A percentile compares a stretch with the other conserved stretches of the same genome.
These are phyloP conservation scores for Aegotheles bennettii DNA, from an alignment of 2,113 vertebrate genomes.

Conservation along the genomic window DNA sequence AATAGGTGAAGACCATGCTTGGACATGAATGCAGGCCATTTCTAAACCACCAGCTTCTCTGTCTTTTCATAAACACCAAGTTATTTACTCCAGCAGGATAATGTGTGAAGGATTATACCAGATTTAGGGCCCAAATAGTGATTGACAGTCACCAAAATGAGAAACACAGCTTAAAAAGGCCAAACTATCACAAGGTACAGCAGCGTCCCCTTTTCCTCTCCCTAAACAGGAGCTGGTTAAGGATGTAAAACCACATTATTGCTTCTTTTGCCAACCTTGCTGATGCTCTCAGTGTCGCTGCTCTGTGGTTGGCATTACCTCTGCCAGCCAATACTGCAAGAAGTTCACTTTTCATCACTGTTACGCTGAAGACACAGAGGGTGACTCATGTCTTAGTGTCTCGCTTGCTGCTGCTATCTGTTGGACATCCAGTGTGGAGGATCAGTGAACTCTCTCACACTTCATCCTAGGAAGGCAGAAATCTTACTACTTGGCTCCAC, in stretches of 20 bases:
- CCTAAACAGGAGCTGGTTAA: background rate
- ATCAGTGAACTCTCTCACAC: slow-evolving; percentile 41
- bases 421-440: background rate
- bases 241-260: background rate
- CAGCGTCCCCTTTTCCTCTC: background rate
- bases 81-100: background rate
- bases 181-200: background rate
- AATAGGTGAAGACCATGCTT: background rate
- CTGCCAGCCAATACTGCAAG: background rate
- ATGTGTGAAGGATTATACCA: background rate
- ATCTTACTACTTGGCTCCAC: slow-evolving; percentile 46
- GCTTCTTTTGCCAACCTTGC: background rate
- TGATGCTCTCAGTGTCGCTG: background rate
- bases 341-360: slow-evolving; percentile 52
- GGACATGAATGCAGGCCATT: background rate
- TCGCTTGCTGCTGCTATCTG: background rate
- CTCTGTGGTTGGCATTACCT: fast-evolving
- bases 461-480: slow-evolving; percentile 32
- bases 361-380: background rate
- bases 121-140: background rate
- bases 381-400: slow-evolving; percentile 37
- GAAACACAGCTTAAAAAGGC: background rate
- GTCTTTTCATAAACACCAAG: background rate
- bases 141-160: background rate
- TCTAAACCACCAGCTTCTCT: background rate